Evolutionary conservation across 2,113 vertebrate genomes (phyloP).

Genomic region (Okapia johnstoni): DNA sequence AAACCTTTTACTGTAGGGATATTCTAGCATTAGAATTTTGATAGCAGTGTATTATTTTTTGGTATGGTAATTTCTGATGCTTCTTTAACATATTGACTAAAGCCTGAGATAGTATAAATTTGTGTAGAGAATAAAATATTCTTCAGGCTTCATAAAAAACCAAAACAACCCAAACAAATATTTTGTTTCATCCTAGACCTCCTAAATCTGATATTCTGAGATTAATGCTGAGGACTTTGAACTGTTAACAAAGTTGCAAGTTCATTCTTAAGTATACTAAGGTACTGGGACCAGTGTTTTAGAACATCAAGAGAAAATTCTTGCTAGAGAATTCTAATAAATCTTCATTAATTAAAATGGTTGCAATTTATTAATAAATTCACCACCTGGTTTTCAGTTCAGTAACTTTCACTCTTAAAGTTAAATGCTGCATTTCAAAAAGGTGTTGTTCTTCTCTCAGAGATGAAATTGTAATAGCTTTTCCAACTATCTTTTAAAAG

Average conservation of each 20-base stretch:
- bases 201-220: background rate
- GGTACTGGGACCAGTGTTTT: background rate
- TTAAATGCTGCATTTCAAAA: background rate
- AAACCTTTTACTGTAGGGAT: background rate
- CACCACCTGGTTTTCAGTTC: background rate
- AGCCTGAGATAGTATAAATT: background rate
- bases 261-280: background rate
- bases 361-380: background rate
- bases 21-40: background rate
- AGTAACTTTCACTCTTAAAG: background rate
- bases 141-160: background rate
- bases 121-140: background rate
- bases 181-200: background rate
- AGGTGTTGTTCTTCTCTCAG: background rate
- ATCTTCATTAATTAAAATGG: background rate
- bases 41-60: background rate
- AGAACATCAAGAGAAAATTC: background rate
- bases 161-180: background rate
- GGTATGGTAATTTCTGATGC: background rate
- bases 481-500: conserved; percentile 21
- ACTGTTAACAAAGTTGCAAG: background rate
- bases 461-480: background rate
- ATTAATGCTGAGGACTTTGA: background rate
- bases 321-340: background rate
- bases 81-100: background rate